phyloP scores from a whole-genome alignment of 1,140 invertebrate species.

The Zaprionus ghesquierei region DNA sequence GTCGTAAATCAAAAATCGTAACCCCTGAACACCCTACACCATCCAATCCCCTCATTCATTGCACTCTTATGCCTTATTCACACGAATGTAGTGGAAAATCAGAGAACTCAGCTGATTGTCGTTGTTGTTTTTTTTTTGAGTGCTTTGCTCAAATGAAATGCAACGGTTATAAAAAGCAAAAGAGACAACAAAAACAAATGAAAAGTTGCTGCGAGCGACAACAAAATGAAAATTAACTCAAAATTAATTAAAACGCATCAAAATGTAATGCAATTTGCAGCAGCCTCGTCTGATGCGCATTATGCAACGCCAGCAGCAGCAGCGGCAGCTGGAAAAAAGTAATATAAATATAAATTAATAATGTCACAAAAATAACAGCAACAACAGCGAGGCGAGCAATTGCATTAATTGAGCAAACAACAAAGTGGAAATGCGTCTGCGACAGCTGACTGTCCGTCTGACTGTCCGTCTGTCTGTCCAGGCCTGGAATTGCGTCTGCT shows the following conservation, averaged over 20 bases:
- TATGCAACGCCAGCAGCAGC: slow-evolving; percentile 50
- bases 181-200: slow-evolving; percentile 5
- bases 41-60: not conserved
- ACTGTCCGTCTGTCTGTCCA: not conserved
- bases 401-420: slow-evolving; percentile 80
- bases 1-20: not conserved
- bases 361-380: slow-evolving; percentile 68
- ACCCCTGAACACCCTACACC: not conserved
- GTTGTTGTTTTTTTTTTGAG: too few species aligned
- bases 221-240: slow-evolving; percentile 63
- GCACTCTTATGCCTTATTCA: not conserved
- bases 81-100: not conserved
- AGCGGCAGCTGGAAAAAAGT: slow-evolving; percentile 59
- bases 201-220: slow-evolving; percentile 13
- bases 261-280: slow-evolving; percentile 73
- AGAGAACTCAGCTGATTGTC: not conserved
- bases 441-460: slow-evolving; percentile 7
- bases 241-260: slow-evolving; percentile 80
- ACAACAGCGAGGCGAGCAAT: slow-evolving; percentile 57
- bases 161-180: not conserved
- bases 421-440: slow-evolving; percentile 79
- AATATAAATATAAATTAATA: slow-evolving; percentile 81
- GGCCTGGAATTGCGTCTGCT: slow-evolving; percentile 4
- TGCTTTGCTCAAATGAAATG: slow-evolving; percentile 9
- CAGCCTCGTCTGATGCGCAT: slow-evolving; percentile 39